Evolutionary conservation across 1,140 invertebrate genomes (phyloP), one percentile per base, ranked within the genome.

Genomic region (Drosophila lini): DNA sequence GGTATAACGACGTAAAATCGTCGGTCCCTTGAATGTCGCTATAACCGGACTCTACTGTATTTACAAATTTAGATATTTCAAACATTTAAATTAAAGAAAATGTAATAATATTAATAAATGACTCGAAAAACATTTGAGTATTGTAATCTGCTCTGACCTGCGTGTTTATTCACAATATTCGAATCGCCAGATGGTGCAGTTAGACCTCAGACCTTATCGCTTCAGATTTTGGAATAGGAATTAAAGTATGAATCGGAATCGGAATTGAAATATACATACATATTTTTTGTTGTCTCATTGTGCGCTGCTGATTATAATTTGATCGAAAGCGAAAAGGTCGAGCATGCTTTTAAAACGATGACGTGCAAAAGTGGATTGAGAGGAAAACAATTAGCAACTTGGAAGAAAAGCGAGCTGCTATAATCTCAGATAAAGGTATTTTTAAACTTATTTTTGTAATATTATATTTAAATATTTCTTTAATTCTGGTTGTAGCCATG

Each of bases 321-420:
- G 32, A 67, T 67, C 61, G 44, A 19, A 67, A 52, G 45, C 64
- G 61, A 50, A 67, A 38, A 64, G 59, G 60, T 67, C 63, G 16
- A 19, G 38, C 25, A 11, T 42, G 42, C 34, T 34, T 36, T 19
- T 9, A 38, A 64, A 63, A 31, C 38, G 22, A 73, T 73, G 68
- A 73, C 68, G 38, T 34, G 55, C 31, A 69, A 19, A 70, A 57
- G 32, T 28, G 22, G 9, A 16, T 31, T 19, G 22, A 19, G n/a
- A 6, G n/a, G 48, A 60, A 19, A 48, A 45, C 19, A 55, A 41
- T 58, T 22, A 48, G 19, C 11, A 62, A 62, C 19, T 25, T 55
- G 34, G 5, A 19, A 31, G 48, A 3, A n/a, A 13, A 19, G 15
- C 13, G 32, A 15, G 16, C 50, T 40, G 40, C 13, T 19, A 13